phyloP scores from a whole-genome alignment of 1,140 invertebrate species.

The Mesaphorura yosii region DNA sequence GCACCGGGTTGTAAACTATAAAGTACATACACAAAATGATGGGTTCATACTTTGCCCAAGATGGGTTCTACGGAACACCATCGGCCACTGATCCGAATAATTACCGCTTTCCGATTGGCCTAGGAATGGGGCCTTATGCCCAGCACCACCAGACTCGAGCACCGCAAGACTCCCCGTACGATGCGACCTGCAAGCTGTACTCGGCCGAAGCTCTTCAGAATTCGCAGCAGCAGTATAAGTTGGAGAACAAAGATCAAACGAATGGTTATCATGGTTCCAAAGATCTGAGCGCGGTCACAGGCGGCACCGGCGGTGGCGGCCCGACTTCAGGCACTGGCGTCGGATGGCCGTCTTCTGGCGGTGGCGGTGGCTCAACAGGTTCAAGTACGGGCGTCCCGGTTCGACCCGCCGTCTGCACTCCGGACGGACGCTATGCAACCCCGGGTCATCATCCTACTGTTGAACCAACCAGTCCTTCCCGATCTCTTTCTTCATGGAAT shows the following conservation, averaged over 20 bases:
- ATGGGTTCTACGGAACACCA: conserved; percentile 78
- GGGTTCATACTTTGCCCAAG: conserved; percentile 92
- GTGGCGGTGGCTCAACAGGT: conserved; percentile 21
- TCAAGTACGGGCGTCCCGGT: conserved; percentile 42
- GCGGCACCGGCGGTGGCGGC: conserved; percentile 36
- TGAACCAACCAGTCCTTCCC: conserved; percentile 42
- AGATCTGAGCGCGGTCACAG: conserved; percentile 47
- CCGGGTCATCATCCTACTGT: conserved; percentile 26
- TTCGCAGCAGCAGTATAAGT: conserved; percentile 46
- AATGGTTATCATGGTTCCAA: conserved; percentile 55
- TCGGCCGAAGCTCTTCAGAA: conserved; percentile 50
- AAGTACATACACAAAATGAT: too few relatives aligned
- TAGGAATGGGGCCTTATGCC: conserved; percentile 73
- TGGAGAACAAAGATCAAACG: conserved; percentile 44
- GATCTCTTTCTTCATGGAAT: conserved; percentile 62
- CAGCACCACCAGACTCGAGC: conserved; percentile 54
- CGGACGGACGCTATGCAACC: conserved; percentile 42
- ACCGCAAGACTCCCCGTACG: conserved; percentile 75
- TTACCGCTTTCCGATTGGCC: conserved; percentile 63
- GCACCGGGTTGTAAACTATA: too few relatives aligned
- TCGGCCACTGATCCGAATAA: conserved; percentile 46
- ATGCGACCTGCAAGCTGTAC: conserved; percentile 75
- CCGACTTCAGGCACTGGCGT: conserved; percentile 34
- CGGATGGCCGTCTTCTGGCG: conserved; percentile 20
- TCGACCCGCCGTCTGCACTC: conserved; percentile 71